These are phyloP conservation scores for Eupithecia abbreviata DNA, from an alignment of 2,888 invertebrate genomes.

Conservation along the genomic window DNA sequence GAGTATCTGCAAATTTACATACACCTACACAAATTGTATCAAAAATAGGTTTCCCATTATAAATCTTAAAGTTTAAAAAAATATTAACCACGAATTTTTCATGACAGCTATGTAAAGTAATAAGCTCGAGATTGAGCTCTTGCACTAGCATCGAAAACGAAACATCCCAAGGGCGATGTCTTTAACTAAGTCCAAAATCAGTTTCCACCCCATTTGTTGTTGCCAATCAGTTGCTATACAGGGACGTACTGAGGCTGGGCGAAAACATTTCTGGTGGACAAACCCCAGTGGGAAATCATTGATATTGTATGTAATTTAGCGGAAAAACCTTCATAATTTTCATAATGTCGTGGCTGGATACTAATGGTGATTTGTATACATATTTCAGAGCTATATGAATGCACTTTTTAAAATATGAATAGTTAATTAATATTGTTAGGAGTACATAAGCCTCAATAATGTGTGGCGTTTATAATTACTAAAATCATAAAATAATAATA, in stretches of 20 bases:
- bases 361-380: not conserved
- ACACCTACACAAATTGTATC: not conserved
- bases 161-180: conserved; percentile 45
- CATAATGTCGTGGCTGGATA: not conserved
- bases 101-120: not conserved
- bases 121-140: conserved; percentile 3
- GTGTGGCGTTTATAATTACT: not conserved
- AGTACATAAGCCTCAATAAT: not conserved
- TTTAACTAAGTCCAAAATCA: conserved; percentile 58
- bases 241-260: conserved; percentile 16
- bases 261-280: not conserved
- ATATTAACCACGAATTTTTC: not conserved
- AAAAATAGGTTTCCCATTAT: not conserved
- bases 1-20: no score
- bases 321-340: not conserved
- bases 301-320: not conserved
- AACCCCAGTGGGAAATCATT: not conserved
- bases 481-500: not conserved
- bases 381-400: not conserved
- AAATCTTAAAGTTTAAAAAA: not conserved
- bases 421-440: not conserved
- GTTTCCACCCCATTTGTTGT: conserved; percentile 55
- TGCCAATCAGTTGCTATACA: conserved; percentile 55
- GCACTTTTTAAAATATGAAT: not conserved
- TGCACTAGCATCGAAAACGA: conserved; percentile 35